A percentile compares a stretch with the other conserved stretches of the same genome.
Evolutionary conservation across 2,888 invertebrate species (phyloP).

Genomic region (Embidobia sp.): DNA sequence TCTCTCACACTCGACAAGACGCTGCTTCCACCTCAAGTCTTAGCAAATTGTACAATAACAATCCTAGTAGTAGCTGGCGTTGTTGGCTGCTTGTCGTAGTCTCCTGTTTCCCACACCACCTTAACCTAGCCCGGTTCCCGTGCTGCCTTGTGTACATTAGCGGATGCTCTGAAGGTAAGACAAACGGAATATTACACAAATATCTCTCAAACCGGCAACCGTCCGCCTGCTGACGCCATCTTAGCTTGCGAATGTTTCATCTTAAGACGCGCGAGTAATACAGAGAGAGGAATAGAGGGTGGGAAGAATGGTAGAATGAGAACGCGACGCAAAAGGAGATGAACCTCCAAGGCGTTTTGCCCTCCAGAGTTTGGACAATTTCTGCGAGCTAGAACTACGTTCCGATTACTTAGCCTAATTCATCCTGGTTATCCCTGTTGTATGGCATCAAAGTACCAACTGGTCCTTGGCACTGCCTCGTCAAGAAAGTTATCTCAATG

Average conservation of each 20-base stretch:
- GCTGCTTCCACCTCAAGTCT: conserved; percentile 74
- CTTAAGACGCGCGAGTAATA: conserved; percentile 68
- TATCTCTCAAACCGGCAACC: conserved; percentile 71
- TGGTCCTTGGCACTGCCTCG: conserved; percentile 67
- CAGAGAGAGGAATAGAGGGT: conserved; percentile 65
- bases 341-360: conserved; percentile 75
- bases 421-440: conserved; percentile 69
- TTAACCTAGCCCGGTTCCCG: conserved; percentile 65
- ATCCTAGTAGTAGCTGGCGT: conserved; percentile 76
- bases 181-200: conserved; percentile 82
- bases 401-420: conserved; percentile 81
- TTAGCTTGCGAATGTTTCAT: conserved; percentile 78
- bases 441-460: conserved; percentile 67
- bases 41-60: conserved; percentile 82
- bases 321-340: conserved; percentile 69
- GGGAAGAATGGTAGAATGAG: conserved; percentile 65
- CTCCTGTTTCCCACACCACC: conserved; percentile 64
- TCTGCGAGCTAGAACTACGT: conserved; percentile 72
- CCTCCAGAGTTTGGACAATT: conserved; percentile 77
- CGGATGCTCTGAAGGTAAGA: conserved; percentile 81
- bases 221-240: conserved; percentile 72
- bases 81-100: conserved; percentile 71
- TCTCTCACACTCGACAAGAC: conserved; percentile 75
- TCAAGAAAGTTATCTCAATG: conserved; percentile 70
- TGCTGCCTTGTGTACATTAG: conserved; percentile 81